Evolutionary conservation across 2,888 invertebrate species (phyloP).

Genomic region (Stratiomys singularior): DNA sequence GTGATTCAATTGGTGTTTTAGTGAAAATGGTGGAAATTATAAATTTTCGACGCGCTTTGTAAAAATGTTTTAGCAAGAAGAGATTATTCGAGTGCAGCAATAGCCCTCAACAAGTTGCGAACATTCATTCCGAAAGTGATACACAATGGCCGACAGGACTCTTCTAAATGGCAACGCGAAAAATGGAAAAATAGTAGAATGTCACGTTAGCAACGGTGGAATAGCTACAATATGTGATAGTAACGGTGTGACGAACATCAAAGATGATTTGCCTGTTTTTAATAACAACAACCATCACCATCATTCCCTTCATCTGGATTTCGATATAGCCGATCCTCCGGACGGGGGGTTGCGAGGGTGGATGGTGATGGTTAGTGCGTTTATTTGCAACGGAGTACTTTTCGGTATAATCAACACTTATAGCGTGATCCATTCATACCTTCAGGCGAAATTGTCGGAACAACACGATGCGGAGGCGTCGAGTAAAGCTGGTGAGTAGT

Average conservation of each 20-base stretch:
- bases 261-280: constrained; percentile 15
- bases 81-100: too few species aligned
- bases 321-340: constrained; percentile 67
- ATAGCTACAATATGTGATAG: constrained; percentile 18
- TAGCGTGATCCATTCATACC: constrained; percentile 79
- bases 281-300: neutral
- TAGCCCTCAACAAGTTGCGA: too few species aligned
- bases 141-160: constrained; percentile 24
- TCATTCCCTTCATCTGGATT: neutral
- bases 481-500: constrained; percentile 82
- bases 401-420: constrained; percentile 93
- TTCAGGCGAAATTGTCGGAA: constrained; percentile 72
- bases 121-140: too few species aligned
- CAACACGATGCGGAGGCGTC: constrained; percentile 77
- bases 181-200: constrained; percentile 36
- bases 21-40: too few species aligned
- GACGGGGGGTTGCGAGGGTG: constrained; percentile 85
- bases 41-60: too few species aligned
- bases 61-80: too few species aligned
- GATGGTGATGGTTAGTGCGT: constrained; percentile 84
- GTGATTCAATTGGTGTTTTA: too few species aligned
- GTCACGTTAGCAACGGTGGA: constrained; percentile 15
- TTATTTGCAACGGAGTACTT: constrained; percentile 88
- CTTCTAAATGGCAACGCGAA: constrained; percentile 25
- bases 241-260: constrained; percentile 17